Evolutionary conservation across 2,888 invertebrate species (phyloP), one percentile per base, ranked within the genome.

Genomic region (Eupithecia inturbata): DNA sequence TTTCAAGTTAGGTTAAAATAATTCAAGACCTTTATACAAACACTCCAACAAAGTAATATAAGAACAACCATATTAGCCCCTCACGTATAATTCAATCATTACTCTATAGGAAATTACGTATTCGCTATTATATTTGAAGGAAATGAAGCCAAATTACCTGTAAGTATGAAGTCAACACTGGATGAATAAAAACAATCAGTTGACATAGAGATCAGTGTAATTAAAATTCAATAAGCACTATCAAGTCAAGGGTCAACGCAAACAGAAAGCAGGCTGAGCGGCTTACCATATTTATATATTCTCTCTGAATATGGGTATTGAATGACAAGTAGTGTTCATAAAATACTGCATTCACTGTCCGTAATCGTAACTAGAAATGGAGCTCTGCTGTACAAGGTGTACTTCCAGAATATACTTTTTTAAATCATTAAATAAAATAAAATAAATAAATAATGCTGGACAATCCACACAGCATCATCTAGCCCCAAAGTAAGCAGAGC

Each of bases 341-440:
- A 67, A 69, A 69, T 70, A 60, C 45, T 36, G 45, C 60, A 70
- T 67, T 73, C 70, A 73, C 31, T 64, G 64, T 64, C 49, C 53
- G 53, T 53, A 68, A 68, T n/a, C 66, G 22, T 19, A 12, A 66
- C 66, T 64, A 64, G 57, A 45, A 45, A 36, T 64, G 39, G 66
- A 64, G 31, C 33, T 39, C 22, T 69, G 45, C 67, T 66, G 19
- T 60, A 69, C 28, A 60, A 33, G 39, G 68, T 67, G 71, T 36
- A 22, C 33, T 19, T 57, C 16, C 16, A 49, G 33, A 57, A 36
- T 22, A 31, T 10, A 12, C 49, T 12, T 53, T 36, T n/a, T 22
- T 3, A 14, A 26, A 28, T 7, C 1, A 26, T 57, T 22, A 31
- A 31, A 26, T 10, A 12, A 26, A 6, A n/a, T n/a, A n/a, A n/a